phyloP scores from a whole-genome alignment of 2,797 vertebrate genomes.

The Characodon lateralis region DNA sequence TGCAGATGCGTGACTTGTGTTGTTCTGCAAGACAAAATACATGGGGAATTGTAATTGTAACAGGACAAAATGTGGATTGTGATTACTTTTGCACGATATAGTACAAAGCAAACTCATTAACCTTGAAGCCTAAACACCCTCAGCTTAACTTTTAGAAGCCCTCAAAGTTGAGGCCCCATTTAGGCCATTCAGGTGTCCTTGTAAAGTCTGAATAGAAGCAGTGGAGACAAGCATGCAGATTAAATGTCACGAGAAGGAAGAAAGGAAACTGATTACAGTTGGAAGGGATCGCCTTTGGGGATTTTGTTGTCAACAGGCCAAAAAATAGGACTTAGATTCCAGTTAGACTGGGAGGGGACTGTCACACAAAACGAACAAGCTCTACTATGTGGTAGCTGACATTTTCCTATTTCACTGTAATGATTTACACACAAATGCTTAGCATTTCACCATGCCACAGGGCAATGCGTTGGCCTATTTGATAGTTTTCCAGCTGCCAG shows the following conservation, averaged over 20 bases:
- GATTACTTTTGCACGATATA: neutral
- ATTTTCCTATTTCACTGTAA: slow-evolving; percentile 56
- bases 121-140: slow-evolving; percentile 11
- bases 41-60: neutral
- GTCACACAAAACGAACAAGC: slow-evolving; percentile 57
- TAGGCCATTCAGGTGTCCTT: slow-evolving; percentile 51
- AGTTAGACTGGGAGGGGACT: slow-evolving; percentile 36
- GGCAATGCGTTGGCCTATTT: slow-evolving; percentile 52
- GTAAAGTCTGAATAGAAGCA: slow-evolving; percentile 38
- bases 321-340: slow-evolving; percentile 49
- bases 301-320: slow-evolving; percentile 49
- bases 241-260: slow-evolving; percentile 39
- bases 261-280: slow-evolving; percentile 48
- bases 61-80: neutral
- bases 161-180: slow-evolving; percentile 14
- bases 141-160: slow-evolving; percentile 6
- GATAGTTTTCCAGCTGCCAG: slow-evolving; percentile 62
- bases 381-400: slow-evolving; percentile 61
- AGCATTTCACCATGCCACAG: slow-evolving; percentile 60
- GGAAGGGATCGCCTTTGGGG: slow-evolving; percentile 45
- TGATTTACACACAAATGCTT: slow-evolving; percentile 64
- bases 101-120: neutral
- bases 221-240: slow-evolving; percentile 43
- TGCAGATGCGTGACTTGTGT: neutral
- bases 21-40: neutral